Base-by-base conservation (phyloP, 2,888 invertebrate genomes). In the Pyrrhia umbra region DNA sequence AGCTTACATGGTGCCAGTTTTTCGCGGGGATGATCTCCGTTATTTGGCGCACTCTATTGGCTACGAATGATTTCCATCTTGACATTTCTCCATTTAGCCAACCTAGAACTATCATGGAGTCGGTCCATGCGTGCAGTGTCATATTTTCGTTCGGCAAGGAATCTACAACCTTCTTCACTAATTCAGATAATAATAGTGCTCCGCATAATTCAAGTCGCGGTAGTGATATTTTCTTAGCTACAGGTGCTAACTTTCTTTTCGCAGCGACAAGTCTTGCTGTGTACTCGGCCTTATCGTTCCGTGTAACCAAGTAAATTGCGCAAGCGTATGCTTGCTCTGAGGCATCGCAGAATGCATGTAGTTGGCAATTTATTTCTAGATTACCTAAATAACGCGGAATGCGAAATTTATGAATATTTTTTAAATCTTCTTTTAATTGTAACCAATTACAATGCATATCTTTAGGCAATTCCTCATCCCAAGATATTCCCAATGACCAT, bases 261-360 rank as follows among this genome's bases (percentile, higher is more conserved):
- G 46, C 46, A 6, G 1, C 16, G 18, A 8, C 47, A 1, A 47
- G 18, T 13, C 10, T 30, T 18, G 30, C 16, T 30, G 30, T 30
- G 27, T 6, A 1, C 3, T 30, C 27, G 47, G 18, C 47, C 18
- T 47, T 18, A 18, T 30, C 15, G 18, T 30, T 16, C 6, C 16
- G 16, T 1, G 47, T 8, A 18, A 18, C 47, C 6, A 30, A 5
- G 20, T 40, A 51, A 4, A 51, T 13, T 0, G 25, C 39, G 10
- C 51, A 51, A 23, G 45, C 45, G 34, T 55, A 55, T 6, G 21
- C 43, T 10, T 42, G 40, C 3, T 21, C 21, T 2, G 27, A 42
- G 2, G 42, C 23, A 2, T 52, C 52, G 10, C 52, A 52, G 18
- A 52, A 52, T 16, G 3, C 52, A 42, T 52, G 52, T 0, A 52